Evolutionary conservation across 37 sponge, comb jelly and placozoan genomes (phyloP).

Genomic region (Halichondria panicea): DNA sequence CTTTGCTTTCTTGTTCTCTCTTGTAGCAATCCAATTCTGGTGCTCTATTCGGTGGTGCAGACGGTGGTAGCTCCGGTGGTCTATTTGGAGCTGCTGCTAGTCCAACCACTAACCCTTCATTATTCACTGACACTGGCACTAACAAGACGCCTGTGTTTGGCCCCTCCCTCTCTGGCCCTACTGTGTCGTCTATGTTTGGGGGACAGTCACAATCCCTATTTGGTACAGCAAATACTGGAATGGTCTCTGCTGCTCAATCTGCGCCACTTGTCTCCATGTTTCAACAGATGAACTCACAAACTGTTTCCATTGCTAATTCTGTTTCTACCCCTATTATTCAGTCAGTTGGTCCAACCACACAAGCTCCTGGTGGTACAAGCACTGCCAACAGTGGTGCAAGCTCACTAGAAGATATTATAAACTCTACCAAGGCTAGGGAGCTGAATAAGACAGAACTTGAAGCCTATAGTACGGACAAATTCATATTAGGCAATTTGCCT

Average conservation of each 20-base stretch:
- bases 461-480: constrained; percentile 59
- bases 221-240: too few species aligned
- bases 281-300: too few species aligned
- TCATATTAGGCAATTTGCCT: constrained; percentile 58
- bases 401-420: neutral
- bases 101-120: neutral
- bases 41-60: neutral
- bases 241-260: too few species aligned
- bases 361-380: neutral
- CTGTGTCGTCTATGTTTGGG: constrained; percentile 5
- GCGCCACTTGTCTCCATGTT: too few species aligned
- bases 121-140: too few species aligned
- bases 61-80: neutral
- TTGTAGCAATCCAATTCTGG: neutral
- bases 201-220: neutral
- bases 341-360: too few species aligned
- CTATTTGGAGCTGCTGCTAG: neutral
- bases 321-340: too few species aligned
- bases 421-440: neutral
- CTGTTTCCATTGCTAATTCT: too few species aligned
- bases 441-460: constrained; percentile 39
- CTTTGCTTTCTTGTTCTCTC: too few species aligned
- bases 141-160: too few species aligned
- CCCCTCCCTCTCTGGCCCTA: neutral
- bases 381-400: neutral